A percentile compares a stretch with the other conserved stretches of the same genome.
Evolutionary conservation across 2,797 vertebrate species (phyloP).

Genomic region (Ara ararauna): DNA sequence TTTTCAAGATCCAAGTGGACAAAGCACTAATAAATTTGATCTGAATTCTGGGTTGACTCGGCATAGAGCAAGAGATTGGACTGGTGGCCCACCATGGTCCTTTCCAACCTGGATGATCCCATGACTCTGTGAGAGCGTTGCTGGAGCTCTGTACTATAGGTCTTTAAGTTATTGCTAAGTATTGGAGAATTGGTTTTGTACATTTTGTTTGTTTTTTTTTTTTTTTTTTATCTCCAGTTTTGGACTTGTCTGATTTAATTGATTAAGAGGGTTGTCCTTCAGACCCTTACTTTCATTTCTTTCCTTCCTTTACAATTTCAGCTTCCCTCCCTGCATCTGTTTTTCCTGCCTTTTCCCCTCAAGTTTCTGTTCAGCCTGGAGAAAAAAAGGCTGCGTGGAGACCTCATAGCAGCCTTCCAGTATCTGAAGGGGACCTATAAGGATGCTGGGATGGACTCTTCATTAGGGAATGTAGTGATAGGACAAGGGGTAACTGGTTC

Average conservation of each 20-base stretch:
- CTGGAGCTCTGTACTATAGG: background rate
- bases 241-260: background rate
- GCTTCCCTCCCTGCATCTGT: background rate
- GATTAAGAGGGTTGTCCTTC: background rate
- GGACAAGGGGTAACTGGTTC: too few species aligned
- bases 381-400: too few species aligned
- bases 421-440: too few species aligned
- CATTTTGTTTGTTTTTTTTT: background rate
- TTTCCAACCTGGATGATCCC: background rate
- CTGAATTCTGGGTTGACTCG: background rate
- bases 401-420: too few species aligned
- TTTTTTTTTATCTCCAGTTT: background rate
- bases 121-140: accelerated
- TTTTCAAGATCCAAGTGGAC: background rate
- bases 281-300: background rate
- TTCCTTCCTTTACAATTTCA: background rate
- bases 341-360: background rate
- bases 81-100: background rate
- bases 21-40: background rate
- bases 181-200: background rate
- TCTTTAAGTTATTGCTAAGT: background rate
- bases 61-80: background rate
- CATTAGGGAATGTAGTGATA: too few species aligned
- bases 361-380: background rate
- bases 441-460: too few species aligned